phyloP scores from a whole-genome alignment of 1,140 invertebrate species.

The Drosophila santomea region DNA sequence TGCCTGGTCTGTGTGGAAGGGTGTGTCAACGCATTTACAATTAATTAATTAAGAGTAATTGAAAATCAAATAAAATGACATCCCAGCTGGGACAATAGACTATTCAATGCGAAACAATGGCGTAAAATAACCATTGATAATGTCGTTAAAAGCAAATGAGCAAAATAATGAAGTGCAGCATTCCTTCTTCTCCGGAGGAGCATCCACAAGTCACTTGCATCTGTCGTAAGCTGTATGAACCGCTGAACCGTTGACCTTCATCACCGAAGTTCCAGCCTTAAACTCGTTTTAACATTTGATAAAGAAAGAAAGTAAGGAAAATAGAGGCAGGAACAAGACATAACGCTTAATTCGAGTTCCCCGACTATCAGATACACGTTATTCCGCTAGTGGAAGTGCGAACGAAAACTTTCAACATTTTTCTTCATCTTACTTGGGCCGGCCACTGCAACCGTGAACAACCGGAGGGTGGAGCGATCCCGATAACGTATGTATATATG shows the following conservation, averaged over 20 bases:
- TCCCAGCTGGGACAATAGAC: slow-evolving; percentile 71
- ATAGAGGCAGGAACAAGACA: no score
- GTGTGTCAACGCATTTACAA: slow-evolving; percentile 73
- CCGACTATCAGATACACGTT: no score
- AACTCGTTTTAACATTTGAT: no score
- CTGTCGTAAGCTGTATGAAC: slow-evolving; percentile 63
- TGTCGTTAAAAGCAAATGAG: slow-evolving; percentile 80
- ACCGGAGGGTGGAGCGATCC: slow-evolving; percentile 1
- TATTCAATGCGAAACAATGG: slow-evolving; percentile 62
- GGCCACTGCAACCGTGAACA: slow-evolving; percentile 25
- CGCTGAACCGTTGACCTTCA: slow-evolving; percentile 7
- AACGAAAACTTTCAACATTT: no score
- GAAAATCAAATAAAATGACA: slow-evolving; percentile 78
- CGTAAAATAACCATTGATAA: slow-evolving; percentile 77
- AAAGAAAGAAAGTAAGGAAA: no score
- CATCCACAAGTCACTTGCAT: slow-evolving; percentile 54
- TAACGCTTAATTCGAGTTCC: no score
- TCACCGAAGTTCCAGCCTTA: no score
- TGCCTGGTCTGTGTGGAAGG: slow-evolving; percentile 11
- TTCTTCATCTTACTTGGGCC: slow-evolving; percentile 31
- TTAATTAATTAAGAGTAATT: slow-evolving; percentile 81
- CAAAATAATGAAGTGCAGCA: slow-evolving; percentile 75
- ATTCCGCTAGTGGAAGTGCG: no score
- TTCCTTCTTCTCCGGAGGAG: slow-evolving; percentile 3
- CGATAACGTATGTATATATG: slow-evolving; percentile 21